phyloP scores from a whole-genome alignment of 2,888 invertebrate species.

The Heliconius ethilla region DNA sequence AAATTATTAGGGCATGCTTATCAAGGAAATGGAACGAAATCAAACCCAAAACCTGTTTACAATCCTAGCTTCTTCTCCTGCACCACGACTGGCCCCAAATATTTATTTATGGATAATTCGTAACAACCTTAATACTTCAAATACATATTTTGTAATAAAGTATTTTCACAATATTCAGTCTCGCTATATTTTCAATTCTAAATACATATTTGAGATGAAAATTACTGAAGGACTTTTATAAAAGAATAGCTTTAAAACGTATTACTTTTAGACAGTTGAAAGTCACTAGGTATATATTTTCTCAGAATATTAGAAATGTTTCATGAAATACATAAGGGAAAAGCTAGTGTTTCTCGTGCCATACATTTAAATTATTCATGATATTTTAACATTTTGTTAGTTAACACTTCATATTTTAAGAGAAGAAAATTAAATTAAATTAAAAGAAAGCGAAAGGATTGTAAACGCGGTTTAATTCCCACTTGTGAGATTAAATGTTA shows the following conservation, averaged over 20 bases:
- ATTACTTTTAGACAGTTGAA: background rate
- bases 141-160: background rate
- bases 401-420: background rate
- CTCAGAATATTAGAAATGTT: constrained; percentile 5
- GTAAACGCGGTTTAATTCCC: background rate
- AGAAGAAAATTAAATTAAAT: too few relatives aligned
- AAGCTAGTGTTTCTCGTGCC: background rate
- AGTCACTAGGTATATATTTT: background rate
- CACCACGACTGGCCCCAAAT: background rate
- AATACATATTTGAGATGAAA: background rate
- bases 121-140: too few relatives aligned
- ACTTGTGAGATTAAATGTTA: background rate
- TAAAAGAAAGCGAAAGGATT: too few relatives aligned
- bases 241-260: background rate
- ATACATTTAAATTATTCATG: background rate
- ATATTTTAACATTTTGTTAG: background rate
- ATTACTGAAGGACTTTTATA: background rate
- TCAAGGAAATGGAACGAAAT: background rate
- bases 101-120: background rate
- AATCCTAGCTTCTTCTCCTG: too few relatives aligned
- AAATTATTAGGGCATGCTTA: too few relatives aligned
- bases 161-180: background rate
- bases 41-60: background rate
- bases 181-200: background rate
- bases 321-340: background rate